Percentiles rank a stretch among this genome's conserved stretches.
phyloP scores from a whole-genome alignment of 2,888 invertebrate genomes.

The Syrphus vitripennis region DNA sequence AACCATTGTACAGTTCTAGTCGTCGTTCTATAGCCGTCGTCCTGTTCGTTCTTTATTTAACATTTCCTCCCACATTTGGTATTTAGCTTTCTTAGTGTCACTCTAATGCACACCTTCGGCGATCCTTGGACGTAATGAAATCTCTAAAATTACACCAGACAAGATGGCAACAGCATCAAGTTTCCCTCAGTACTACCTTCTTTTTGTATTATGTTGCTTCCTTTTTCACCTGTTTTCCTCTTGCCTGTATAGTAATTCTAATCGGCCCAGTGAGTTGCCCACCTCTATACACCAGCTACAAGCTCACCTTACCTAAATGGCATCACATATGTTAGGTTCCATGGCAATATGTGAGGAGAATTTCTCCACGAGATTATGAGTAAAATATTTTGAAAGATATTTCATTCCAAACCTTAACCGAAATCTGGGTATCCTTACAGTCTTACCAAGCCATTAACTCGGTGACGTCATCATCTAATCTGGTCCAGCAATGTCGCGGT shows the following conservation, averaged over 20 bases:
- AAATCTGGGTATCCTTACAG: too few species aligned
- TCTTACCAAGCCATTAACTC: too few species aligned
- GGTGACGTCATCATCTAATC: too few species aligned
- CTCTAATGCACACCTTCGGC: constrained; percentile 62
- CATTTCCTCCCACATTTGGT: constrained; percentile 6
- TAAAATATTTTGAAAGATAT: too few species aligned
- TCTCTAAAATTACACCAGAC: constrained; percentile 66
- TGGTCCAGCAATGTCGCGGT: too few species aligned
- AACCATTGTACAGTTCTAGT: neutral
- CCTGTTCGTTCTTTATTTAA: neutral
- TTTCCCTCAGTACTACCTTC: constrained; percentile 55
- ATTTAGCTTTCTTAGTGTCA: constrained; percentile 69
- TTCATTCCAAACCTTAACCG: too few species aligned
- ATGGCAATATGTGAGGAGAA: neutral
- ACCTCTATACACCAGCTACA: neutral
- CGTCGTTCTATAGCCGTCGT: too few species aligned
- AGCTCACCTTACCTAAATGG: constrained; percentile 3
- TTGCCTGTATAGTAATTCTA: constrained; percentile 40
- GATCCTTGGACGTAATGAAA: constrained; percentile 63
- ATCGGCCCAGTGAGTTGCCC: constrained; percentile 39
- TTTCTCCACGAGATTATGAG: neutral
- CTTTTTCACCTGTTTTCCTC: constrained; percentile 19
- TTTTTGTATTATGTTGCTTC: constrained; percentile 47
- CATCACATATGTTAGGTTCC: constrained; percentile 39
- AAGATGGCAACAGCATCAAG: constrained; percentile 70